These are phyloP conservation scores for Calliopum simillimum DNA, from an alignment of 2,888 invertebrate species.

Conservation along the genomic window DNA sequence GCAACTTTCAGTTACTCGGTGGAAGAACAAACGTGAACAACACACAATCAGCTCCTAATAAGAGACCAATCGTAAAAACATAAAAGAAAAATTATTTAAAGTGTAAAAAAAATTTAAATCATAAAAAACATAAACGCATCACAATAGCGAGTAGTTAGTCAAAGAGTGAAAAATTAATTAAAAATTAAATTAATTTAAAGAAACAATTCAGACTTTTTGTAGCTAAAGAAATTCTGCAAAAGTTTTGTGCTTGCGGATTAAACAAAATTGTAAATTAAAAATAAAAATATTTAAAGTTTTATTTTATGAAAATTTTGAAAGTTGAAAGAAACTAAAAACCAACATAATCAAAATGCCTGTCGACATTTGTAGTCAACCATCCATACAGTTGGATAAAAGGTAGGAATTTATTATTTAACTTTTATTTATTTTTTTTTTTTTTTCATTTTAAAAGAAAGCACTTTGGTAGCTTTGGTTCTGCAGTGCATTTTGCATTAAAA, in stretches of 20 bases:
- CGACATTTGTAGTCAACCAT: slow-evolving; percentile 46
- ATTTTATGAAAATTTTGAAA: neutral
- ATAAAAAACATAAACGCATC: neutral
- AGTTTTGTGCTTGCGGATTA: slow-evolving; percentile 17
- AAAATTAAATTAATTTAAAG: neutral
- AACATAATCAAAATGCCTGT: slow-evolving; percentile 46
- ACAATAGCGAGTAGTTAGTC: neutral
- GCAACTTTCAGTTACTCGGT: slow-evolving; percentile 39
- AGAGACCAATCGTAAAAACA: slow-evolving; percentile 12
- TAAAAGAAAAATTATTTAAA: neutral
- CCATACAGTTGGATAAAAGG: slow-evolving; percentile 43
- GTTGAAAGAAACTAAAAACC: neutral
- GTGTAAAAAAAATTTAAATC: neutral
- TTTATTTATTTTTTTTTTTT: slow-evolving; percentile 3
- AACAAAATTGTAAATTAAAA: neutral
- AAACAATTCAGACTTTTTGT: neutral
- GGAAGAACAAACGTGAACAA: slow-evolving; percentile 31
- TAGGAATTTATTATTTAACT: slow-evolving; percentile 24
- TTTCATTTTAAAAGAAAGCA: too few relatives aligned
- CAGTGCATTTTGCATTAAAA: too few relatives aligned
- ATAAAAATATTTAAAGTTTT: neutral
- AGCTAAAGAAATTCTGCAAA: slow-evolving; percentile 26
- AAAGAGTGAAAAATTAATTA: neutral
- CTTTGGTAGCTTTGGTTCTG: too few relatives aligned
- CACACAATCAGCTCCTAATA: neutral